phyloP scores from a whole-genome alignment of 2,888 invertebrate genomes.

The Drosophila flavopinicola region DNA sequence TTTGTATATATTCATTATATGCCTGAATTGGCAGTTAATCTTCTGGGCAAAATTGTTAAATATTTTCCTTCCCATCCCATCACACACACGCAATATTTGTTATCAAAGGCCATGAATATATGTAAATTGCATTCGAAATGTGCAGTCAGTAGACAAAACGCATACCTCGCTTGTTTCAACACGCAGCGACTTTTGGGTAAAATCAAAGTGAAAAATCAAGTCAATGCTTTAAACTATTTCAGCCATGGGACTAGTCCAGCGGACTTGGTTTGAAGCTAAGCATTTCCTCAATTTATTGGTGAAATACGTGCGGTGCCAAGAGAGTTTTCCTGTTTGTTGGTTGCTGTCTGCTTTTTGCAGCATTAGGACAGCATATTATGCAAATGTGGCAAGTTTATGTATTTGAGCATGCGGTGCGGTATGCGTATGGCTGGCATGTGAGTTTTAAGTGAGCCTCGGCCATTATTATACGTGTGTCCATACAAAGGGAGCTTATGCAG shows the following conservation, averaged over 20 bases:
- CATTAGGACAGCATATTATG: slow-evolving; percentile 62
- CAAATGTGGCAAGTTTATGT: slow-evolving; percentile 74
- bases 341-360: slow-evolving; percentile 46
- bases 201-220: slow-evolving; percentile 58
- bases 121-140: slow-evolving; percentile 3
- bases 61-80: slow-evolving; percentile 9
- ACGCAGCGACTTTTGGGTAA: slow-evolving; percentile 39
- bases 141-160: slow-evolving; percentile 10
- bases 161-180: not conserved
- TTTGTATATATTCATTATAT: too few species aligned
- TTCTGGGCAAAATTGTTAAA: too few species aligned
- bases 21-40: too few species aligned
- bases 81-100: not conserved
- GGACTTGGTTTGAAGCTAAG: slow-evolving; percentile 35
- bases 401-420: slow-evolving; percentile 26
- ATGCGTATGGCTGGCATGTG: slow-evolving; percentile 41
- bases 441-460: slow-evolving; percentile 63
- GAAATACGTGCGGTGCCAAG: slow-evolving; percentile 72
- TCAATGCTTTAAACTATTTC: slow-evolving; percentile 51
- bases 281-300: slow-evolving; percentile 75
- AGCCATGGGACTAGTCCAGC: slow-evolving; percentile 21
- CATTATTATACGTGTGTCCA: slow-evolving; percentile 46
- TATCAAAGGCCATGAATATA: not conserved
- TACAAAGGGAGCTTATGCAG: slow-evolving; percentile 4
- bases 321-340: slow-evolving; percentile 50